Evolutionary conservation across 2,888 invertebrate species (phyloP).

Genomic region (Acanthosepion pharaonis): DNA sequence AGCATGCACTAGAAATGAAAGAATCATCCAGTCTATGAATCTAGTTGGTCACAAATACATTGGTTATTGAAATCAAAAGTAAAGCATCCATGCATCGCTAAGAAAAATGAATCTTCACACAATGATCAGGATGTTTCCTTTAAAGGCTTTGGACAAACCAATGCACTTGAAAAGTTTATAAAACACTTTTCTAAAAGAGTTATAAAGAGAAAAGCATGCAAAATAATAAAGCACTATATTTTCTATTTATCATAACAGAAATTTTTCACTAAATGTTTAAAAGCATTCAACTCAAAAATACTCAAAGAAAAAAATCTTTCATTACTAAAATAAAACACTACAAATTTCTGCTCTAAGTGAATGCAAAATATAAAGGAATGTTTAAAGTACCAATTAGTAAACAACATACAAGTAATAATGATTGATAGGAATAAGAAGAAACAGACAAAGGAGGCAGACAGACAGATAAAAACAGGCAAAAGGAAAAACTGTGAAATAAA

Average conservation of each 20-base stretch:
- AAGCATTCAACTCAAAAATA: background rate
- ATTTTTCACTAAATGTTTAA: background rate
- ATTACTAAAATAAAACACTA: background rate
- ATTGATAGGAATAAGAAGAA: conserved; percentile 10
- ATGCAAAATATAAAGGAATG: conserved; percentile 25
- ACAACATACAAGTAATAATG: conserved; percentile 33
- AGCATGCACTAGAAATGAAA: conserved; percentile 21
- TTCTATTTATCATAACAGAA: background rate
- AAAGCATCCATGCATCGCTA: background rate
- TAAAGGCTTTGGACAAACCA: conserved; percentile 18
- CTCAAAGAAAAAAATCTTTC: background rate
- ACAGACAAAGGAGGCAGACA: conserved; percentile 33
- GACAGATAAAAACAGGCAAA: conserved; percentile 33
- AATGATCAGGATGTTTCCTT: background rate
- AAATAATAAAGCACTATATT: background rate
- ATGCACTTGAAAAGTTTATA: conserved; percentile 33
- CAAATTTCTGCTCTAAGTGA: conserved; percentile 6
- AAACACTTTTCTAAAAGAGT: conserved; percentile 20
- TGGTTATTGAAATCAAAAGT: conserved; percentile 5
- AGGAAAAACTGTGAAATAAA: conserved; percentile 33
- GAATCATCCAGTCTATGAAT: background rate
- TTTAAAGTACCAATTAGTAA: conserved; percentile 22
- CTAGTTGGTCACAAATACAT: background rate
- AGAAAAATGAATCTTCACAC: background rate
- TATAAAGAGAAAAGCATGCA: conserved; percentile 33